Percentiles rank a stretch among this genome's conserved stretches.
These are phyloP conservation scores for Pogona vitticeps DNA, from an alignment of 2,113 vertebrate genomes.

Conservation along the genomic window DNA sequence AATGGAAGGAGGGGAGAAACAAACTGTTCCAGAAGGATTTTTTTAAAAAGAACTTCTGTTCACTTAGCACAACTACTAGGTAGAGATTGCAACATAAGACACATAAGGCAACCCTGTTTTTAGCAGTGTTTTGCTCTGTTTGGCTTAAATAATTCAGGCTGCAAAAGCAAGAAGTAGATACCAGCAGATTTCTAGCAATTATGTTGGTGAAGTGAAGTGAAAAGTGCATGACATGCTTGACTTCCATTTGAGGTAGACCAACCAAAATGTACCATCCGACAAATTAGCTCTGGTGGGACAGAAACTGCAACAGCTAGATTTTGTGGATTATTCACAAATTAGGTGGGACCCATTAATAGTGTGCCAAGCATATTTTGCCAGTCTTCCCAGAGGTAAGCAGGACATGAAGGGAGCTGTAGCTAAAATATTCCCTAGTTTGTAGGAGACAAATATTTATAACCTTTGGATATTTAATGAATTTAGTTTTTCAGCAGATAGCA, in stretches of 20 bases:
- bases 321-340: constrained; percentile 8
- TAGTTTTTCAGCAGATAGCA: not conserved
- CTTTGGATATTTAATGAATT: not conserved
- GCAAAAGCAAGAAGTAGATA: not conserved
- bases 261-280: not conserved
- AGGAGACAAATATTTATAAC: not conserved
- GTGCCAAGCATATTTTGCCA: not conserved
- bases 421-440: not conserved
- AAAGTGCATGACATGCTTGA: not conserved
- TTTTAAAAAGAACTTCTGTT: not conserved
- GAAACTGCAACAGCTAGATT: not conserved
- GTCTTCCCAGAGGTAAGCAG: constrained; percentile 6
- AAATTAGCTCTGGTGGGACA: constrained; percentile 1
- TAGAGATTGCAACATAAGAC: not conserved
- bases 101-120: not conserved
- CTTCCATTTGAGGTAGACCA: not conserved
- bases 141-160: constrained; percentile 33
- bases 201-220: constrained; percentile 8
- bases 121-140: constrained; percentile 48
- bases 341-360: not conserved
- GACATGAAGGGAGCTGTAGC: not conserved
- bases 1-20: not conserved
- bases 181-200: not conserved
- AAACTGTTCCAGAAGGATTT: not conserved
- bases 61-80: not conserved